Evolutionary conservation across 2,797 vertebrate genomes (phyloP).

Genomic region (Dallia pectoralis): DNA sequence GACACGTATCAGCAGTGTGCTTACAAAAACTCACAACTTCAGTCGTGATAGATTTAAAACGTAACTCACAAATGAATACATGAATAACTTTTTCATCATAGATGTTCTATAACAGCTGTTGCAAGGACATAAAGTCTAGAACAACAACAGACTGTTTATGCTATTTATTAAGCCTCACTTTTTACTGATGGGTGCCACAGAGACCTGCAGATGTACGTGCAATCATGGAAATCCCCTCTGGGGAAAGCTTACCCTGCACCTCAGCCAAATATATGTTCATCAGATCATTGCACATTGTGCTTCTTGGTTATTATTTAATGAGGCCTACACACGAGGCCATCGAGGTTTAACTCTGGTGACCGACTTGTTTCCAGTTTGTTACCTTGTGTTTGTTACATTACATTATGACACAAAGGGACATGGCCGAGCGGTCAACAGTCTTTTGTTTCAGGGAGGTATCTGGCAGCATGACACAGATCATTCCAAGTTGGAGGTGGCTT

Average conservation of each 20-base stretch:
- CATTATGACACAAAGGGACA: background rate
- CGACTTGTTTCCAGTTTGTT: background rate
- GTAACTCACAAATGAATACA: background rate
- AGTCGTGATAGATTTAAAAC: background rate
- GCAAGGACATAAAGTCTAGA: too few relatives aligned
- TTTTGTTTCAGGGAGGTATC: conserved; percentile 23
- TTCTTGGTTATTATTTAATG: background rate
- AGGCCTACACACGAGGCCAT: background rate
- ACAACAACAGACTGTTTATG: too few relatives aligned
- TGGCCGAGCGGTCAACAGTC: conserved; percentile 3
- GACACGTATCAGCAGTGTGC: background rate
- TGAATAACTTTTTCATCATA: too few relatives aligned
- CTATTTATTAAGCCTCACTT: background rate
- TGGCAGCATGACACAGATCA: conserved; percentile 14
- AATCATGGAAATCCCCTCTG: conserved; percentile 7
- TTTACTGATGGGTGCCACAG: background rate
- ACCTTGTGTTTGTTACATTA: background rate
- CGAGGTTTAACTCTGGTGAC: background rate
- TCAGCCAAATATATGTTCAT: background rate
- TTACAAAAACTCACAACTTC: background rate
- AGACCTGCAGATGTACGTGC: background rate
- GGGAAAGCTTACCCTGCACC: background rate
- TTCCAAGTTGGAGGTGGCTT: conserved; percentile 12
- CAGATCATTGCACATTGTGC: background rate
- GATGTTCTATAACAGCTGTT: too few relatives aligned